Percentiles rank a stretch among this genome's conserved stretches.
phyloP scores from a whole-genome alignment of 2,113 vertebrate species.

The Bubalus kerabau region DNA sequence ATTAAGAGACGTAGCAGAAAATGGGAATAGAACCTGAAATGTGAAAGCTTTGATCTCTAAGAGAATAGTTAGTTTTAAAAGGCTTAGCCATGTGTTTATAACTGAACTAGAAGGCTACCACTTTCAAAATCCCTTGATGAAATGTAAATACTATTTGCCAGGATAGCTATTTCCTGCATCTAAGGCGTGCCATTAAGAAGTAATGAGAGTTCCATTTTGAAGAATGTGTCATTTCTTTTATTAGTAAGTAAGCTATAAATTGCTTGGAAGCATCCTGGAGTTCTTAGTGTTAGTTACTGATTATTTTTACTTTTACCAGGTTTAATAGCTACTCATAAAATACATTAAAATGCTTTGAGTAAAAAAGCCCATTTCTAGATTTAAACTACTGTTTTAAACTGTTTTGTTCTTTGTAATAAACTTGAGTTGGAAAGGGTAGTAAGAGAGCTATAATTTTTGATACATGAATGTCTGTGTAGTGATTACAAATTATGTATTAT shows the following conservation, averaged over 20 bases:
- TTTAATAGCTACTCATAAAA: conserved; percentile 63
- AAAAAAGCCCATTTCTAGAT: conserved; percentile 19
- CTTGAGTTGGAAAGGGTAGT: not conserved
- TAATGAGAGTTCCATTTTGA: conserved; percentile 51
- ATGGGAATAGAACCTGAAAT: not conserved
- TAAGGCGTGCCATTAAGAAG: conserved; percentile 44
- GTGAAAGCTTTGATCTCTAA: not conserved
- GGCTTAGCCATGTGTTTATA: not conserved
- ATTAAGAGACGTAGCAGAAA: not conserved
- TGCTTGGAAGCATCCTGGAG: conserved; percentile 52
- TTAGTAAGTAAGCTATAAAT: conserved; percentile 60
- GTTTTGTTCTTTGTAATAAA: conserved; percentile 48
- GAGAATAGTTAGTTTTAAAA: not conserved
- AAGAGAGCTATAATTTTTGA: conserved; percentile 73
- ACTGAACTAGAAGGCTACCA: not conserved
- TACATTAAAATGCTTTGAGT: conserved; percentile 56
- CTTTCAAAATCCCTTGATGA: conserved; percentile 42
- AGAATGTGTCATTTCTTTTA: conserved; percentile 59
- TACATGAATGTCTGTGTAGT: conserved; percentile 68
- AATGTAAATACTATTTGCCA: not conserved
- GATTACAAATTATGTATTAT: conserved; percentile 78
- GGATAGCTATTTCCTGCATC: conserved; percentile 22
- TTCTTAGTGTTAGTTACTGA: conserved; percentile 43
- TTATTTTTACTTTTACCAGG: conserved; percentile 66
- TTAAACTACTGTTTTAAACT: conserved; percentile 64